A percentile compares a stretch with the other conserved stretches of the same genome.
phyloP scores from a whole-genome alignment of 2,797 vertebrate genomes.

The Vespertilio murinus region DNA sequence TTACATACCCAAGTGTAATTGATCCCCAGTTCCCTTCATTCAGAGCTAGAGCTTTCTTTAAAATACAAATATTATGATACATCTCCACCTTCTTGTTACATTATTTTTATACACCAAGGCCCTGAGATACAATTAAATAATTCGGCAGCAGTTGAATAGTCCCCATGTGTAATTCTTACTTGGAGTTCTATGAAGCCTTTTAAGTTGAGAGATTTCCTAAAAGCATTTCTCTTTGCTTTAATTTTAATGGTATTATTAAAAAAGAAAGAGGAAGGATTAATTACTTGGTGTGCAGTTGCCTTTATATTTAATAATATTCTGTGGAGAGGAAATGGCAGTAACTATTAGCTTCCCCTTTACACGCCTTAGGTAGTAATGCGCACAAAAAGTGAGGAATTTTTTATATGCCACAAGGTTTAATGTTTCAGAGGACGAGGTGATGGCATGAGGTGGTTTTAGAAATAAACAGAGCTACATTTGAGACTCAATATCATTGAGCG shows the following conservation, averaged over 20 bases:
- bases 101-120: constrained; percentile 53
- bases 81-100: constrained; percentile 45
- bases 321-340: background rate
- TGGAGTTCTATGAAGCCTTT: constrained; percentile 43
- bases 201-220: constrained; percentile 49
- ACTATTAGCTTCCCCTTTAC: background rate
- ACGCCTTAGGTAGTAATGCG: background rate
- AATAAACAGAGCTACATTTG: background rate
- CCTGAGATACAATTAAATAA: constrained; percentile 66
- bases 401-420: background rate
- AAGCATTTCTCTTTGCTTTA: constrained; percentile 40
- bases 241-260: constrained; percentile 51
- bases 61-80: constrained; percentile 59
- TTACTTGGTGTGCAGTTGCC: constrained; percentile 43
- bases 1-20: constrained; percentile 57
- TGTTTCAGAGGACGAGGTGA: background rate
- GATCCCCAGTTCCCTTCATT: constrained; percentile 64
- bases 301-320: constrained; percentile 25
- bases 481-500: background rate
- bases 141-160: constrained; percentile 59
- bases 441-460: background rate
- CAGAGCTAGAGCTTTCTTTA: constrained; percentile 56
- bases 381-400: background rate
- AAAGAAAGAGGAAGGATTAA: constrained; percentile 62
- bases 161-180: constrained; percentile 15